A percentile compares a stretch with the other conserved stretches of the same genome.
Conservation (phyloP, 2,113 vertebrate genomes). For the Stigmatopora nigra region DNA sequence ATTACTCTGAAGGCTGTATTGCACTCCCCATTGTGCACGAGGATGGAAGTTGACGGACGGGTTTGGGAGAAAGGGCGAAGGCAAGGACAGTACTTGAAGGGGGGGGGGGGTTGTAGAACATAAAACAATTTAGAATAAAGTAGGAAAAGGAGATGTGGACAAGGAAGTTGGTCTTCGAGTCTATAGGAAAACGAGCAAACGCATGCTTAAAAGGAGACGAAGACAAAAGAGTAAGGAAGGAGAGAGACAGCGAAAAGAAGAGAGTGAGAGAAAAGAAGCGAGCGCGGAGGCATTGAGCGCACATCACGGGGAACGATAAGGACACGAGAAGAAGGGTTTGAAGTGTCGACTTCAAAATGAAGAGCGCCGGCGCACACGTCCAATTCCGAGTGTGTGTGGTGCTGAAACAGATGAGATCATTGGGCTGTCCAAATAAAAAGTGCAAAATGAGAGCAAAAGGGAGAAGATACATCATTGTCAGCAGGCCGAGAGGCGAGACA, state of each 20-base stretch:
- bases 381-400: conserved; percentile 56
- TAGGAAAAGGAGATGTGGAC: conserved; percentile 53
- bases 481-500: conserved; percentile 36
- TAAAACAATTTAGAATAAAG: conserved; percentile 33
- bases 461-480: conserved; percentile 45
- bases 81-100: conserved; percentile 36
- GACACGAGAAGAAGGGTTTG: conserved; percentile 59
- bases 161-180: conserved; percentile 39
- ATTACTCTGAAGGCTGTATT: conserved; percentile 53
- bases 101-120: conserved; percentile 21
- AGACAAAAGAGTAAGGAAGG: conserved; percentile 46
- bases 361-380: conserved; percentile 32
- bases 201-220: conserved; percentile 39
- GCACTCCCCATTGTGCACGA: conserved; percentile 20
- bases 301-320: conserved; percentile 63
- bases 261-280: conserved; percentile 21
- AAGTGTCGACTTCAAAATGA: conserved; percentile 66
- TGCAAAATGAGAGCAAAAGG: conserved; percentile 49
- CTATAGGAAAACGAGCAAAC: conserved; percentile 50
- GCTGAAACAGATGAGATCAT: conserved; percentile 61
- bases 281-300: conserved; percentile 57
- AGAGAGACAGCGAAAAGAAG: neutral
- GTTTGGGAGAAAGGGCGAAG: conserved; percentile 43
- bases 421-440: conserved; percentile 51
- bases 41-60: conserved; percentile 6